A percentile compares a stretch with the other conserved stretches of the same genome.
Evolutionary conservation across 2,888 invertebrate genomes (phyloP).

Genomic region (Caenorhabditis sulstoni): DNA sequence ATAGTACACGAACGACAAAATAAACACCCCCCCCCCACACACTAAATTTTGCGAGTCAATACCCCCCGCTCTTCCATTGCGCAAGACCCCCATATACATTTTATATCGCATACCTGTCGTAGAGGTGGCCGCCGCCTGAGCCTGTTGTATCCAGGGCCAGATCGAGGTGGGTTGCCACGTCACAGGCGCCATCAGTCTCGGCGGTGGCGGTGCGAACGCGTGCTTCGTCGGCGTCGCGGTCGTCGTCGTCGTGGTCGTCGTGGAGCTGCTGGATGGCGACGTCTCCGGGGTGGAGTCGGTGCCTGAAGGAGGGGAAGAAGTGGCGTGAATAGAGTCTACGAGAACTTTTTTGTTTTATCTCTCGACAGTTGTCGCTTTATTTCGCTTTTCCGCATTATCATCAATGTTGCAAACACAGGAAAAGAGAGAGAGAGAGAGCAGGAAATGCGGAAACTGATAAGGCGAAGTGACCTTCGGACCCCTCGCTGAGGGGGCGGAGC

Average conservation of each 20-base stretch:
- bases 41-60: neutral
- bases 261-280: conserved; percentile 41
- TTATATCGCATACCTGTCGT: conserved; percentile 40
- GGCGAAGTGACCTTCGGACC: conserved; percentile 47
- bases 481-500: no score
- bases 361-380: no score
- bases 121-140: neutral
- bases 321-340: neutral
- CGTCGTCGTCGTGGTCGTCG: neutral
- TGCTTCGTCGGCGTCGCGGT: conserved; percentile 10
- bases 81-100: no score
- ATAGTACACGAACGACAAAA: conserved; percentile 27
- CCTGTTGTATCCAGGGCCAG: conserved; percentile 63
- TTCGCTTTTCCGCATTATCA: no score
- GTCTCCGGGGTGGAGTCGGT: conserved; percentile 59
- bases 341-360: no score
- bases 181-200: neutral
- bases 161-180: conserved; percentile 41
- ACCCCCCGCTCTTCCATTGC: conserved; percentile 6
- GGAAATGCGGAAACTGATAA: conserved; percentile 31
- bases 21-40: no score
- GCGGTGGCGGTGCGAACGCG: conserved; percentile 50
- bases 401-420: no score
- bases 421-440: no score
- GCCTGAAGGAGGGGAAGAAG: conserved; percentile 19